These are phyloP conservation scores for Colistium nudipinnis DNA, from an alignment of 2,113 vertebrate genomes.

Conservation along the genomic window DNA sequence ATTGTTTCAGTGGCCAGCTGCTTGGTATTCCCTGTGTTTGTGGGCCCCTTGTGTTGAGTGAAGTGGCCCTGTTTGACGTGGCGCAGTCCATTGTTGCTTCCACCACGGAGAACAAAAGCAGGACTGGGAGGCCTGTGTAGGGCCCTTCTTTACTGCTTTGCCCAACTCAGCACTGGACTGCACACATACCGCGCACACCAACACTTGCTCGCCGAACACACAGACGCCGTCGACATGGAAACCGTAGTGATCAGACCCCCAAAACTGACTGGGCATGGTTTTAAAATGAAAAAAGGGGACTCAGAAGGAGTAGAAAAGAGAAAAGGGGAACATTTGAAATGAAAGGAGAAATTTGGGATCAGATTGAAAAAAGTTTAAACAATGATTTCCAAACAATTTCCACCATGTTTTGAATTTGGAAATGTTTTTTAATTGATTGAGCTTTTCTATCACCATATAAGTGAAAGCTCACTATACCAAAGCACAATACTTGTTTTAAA, in stretches of 20 bases:
- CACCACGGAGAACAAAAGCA: conserved; percentile 81
- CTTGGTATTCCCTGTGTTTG: conserved; percentile 82
- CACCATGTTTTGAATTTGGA: too few relatives aligned
- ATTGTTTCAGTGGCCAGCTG: conserved; percentile 83
- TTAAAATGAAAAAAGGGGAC: conserved; percentile 41
- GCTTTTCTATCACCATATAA: too few relatives aligned
- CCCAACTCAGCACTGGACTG: conserved; percentile 65
- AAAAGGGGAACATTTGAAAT: conserved; percentile 25
- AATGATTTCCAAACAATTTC: too few relatives aligned
- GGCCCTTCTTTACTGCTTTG: conserved; percentile 71
- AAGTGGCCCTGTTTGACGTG: conserved; percentile 82
- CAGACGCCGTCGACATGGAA: conserved; percentile 68
- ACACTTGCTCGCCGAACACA: conserved; percentile 52
- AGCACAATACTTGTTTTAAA: too few relatives aligned
- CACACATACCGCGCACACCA: conserved; percentile 63
- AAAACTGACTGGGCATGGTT: conserved; percentile 58
- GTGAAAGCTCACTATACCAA: too few relatives aligned
- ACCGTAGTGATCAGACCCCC: conserved; percentile 61
- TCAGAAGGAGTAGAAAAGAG: conserved; percentile 10
- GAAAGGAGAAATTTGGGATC: background rate
- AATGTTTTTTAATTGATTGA: too few relatives aligned
- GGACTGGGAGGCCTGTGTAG: conserved; percentile 79
- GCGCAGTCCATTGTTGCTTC: conserved; percentile 80
- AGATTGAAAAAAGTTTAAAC: too few relatives aligned
- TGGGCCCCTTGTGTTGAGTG: conserved; percentile 78